Evolutionary conservation across 2,797 vertebrate species (phyloP), one percentile per base, ranked within the genome.

Genomic region (Helicolenus hilgendorfi): DNA sequence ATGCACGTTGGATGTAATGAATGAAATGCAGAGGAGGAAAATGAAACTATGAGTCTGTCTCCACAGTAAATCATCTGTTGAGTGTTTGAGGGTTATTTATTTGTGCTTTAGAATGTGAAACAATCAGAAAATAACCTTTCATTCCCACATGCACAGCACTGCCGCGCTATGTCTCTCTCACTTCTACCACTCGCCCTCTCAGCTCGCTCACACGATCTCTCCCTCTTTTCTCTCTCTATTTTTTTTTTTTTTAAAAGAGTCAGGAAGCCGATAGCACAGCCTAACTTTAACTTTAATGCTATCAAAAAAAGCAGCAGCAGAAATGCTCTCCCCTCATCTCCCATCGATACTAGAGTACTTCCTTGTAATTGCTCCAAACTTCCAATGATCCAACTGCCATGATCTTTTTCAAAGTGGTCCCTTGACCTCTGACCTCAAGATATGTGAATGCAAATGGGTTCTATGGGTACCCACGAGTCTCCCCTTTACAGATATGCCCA

Each of bases 391-490:
- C n/a, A 49, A 49, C 0, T 49, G 7, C 0, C 45, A 49, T 18
- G 18, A 20, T 8, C 45, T 8, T 49, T 49, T 49, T 0, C 18
- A 49, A 49, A 49, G 18, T 7, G 45, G 45, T 49, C 45, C 45
- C 18, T 20, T 1, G 45, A 49, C 45, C 45, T 49, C 45, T 49
- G 45, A 49, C 45, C 45, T 49, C 7, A 49, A 49, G 18, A 49
- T 49, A 20, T 49, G 45, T 20, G 7, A 49, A 49, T 49, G 45
- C 3, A 49, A 49, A 49, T 49, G 45, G 45, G 0, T 49, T 49
- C 45, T 49, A 49, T 49, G 45, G 45, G 7, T 49, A 49, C 18
- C 45, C 7, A 0, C 0, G 18, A 0, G 45, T 49, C 45, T 49
- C 45, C 0, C 45, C 18, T 49, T 49, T 49, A 49, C 18, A 20